Base-by-base conservation (phyloP, 2,797 vertebrate genomes). In the Xiphophorus birchmanni region DNA sequence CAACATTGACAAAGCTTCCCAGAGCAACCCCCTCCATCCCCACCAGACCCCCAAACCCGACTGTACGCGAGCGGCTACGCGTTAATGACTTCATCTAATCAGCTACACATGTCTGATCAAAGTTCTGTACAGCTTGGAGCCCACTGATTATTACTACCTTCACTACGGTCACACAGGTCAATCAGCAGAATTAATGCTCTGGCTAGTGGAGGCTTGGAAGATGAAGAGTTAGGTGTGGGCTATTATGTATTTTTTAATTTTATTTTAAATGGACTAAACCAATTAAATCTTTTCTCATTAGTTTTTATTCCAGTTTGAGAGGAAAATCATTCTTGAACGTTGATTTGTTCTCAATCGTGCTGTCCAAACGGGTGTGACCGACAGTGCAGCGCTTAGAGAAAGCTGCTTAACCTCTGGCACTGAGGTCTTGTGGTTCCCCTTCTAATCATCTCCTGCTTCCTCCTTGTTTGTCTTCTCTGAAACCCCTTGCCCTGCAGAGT, bases 21-120 rank as follows among this genome's bases (percentile, higher is more conserved):
- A 67, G 17, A 21, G 2, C 18, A 54, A 54, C 3, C 52, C 21
- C 8, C 50, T 13, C 2, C 1, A 3, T 21, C 8, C 21, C 7
- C 50, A 23, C 7, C 50, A 9, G 21, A 52, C 6, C 50, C 50
- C 52, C 52, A 54, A 54, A 54, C 13, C 58, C 2, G 13, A 63
- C 29, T 63, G 58, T 80, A 82, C 92, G 73, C 75, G 79, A 90
- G 82, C 72, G 77, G 80, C 83, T 85, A 45, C 18, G 76, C 88
- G 90, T 93, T 92, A 93, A 93, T 81, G 75, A 89, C 92, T 93
- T 91, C 83, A 90, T 92, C 85, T 93, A 95, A 95, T 94, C 89
- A 94, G 86, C 87, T 56, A 84, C 90, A 91, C 86, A 86, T 93
- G 92, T 95, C 88, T 48, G 90, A 89, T 93, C 86, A 94, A 90